Percentiles rank a stretch among this genome's conserved stretches.
Evolutionary conservation across 2,113 vertebrate species (phyloP).

Genomic region (Caranx melampygus): DNA sequence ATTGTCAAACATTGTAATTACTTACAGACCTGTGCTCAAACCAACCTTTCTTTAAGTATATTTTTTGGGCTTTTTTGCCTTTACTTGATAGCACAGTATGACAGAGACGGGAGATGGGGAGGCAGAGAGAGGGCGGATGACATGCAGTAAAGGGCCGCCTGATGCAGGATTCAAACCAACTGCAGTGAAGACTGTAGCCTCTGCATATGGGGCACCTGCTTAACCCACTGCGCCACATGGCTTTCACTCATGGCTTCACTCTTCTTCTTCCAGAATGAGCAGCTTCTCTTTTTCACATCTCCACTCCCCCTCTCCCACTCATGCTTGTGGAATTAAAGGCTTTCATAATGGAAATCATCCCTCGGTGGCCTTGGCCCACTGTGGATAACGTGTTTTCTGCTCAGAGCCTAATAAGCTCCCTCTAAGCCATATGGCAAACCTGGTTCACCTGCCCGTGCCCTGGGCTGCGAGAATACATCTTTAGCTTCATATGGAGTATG

Average conservation of each 20-base stretch:
- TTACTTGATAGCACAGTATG: too few species aligned
- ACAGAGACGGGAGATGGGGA: too few species aligned
- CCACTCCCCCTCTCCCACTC: background rate
- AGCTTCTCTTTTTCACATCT: slow-evolving; percentile 22
- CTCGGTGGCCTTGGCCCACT: slow-evolving; percentile 59
- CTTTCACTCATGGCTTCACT: too few species aligned
- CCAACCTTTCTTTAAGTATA: background rate
- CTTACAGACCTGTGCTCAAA: slow-evolving; percentile 13
- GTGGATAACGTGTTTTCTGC: slow-evolving; percentile 75
- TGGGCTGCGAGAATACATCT: slow-evolving; percentile 49
- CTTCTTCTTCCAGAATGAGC: background rate
- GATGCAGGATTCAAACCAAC: too few species aligned
- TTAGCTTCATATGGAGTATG: slow-evolving; percentile 39
- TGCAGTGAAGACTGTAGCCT: too few species aligned
- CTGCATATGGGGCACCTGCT: too few species aligned
- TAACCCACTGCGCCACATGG: too few species aligned
- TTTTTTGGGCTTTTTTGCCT: too few species aligned
- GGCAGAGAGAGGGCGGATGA: too few species aligned
- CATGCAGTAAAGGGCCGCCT: too few species aligned
- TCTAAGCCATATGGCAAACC: slow-evolving; percentile 62
- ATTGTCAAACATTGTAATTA: slow-evolving; percentile 21
- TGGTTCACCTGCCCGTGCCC: slow-evolving; percentile 54
- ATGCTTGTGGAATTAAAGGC: slow-evolving; percentile 63
- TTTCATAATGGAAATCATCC: slow-evolving; percentile 69
- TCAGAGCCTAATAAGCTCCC: slow-evolving; percentile 70